Evolutionary conservation across 2,113 vertebrate species (phyloP).

Genomic region (Sapayoa aenigma): DNA sequence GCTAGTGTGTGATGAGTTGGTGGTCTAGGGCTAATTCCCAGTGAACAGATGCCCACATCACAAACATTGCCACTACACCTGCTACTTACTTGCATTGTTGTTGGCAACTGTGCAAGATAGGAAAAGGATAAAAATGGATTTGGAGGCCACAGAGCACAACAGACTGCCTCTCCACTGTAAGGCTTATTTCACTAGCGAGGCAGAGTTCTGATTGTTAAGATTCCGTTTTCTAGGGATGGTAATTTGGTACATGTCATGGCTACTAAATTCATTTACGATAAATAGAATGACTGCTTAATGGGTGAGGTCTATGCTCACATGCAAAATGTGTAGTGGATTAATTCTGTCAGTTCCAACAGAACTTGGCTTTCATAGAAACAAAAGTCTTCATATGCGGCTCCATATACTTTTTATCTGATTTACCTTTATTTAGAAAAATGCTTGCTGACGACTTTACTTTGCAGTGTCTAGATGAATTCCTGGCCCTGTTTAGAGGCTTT

Average conservation of each 20-base stretch:
- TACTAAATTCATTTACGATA: background rate
- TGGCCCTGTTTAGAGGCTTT: background rate
- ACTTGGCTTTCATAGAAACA: background rate
- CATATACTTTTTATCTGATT: background rate
- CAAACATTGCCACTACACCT: background rate
- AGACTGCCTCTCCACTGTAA: background rate
- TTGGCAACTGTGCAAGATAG: background rate
- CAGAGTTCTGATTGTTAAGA: background rate
- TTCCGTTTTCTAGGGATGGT: background rate
- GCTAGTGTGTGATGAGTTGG: background rate
- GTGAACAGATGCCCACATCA: constrained; percentile 29
- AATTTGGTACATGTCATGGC: background rate
- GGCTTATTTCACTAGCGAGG: background rate
- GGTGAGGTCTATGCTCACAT: background rate
- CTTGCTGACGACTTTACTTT: background rate
- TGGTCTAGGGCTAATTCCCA: background rate
- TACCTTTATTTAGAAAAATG: background rate
- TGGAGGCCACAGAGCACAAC: background rate
- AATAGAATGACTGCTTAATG: background rate
- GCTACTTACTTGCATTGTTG: background rate
- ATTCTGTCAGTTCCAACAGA: background rate
- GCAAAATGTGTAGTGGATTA: background rate
- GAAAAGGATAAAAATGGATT: background rate
- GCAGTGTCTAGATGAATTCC: background rate
- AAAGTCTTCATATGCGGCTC: background rate